These are phyloP conservation scores for Anolis sagrei DNA, from an alignment of 2,113 vertebrate species.

Conservation along the genomic window DNA sequence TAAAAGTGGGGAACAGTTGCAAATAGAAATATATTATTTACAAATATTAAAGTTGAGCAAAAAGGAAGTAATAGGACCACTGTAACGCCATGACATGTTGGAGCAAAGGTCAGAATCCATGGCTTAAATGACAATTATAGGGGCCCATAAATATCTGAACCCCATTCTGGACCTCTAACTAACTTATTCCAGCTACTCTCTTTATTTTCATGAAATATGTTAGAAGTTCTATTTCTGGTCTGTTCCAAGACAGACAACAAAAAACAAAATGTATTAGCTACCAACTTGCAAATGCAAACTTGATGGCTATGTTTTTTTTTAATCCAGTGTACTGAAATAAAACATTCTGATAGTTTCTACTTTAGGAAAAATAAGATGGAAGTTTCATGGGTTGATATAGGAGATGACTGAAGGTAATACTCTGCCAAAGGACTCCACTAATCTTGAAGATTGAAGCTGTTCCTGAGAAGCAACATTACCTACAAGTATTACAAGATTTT, in stretches of 20 bases:
- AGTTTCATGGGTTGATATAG: not conserved
- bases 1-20: too few species aligned
- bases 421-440: not conserved
- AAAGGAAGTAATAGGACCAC: not conserved
- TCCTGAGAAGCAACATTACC: not conserved
- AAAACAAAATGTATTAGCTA: too few species aligned
- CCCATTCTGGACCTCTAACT: too few species aligned
- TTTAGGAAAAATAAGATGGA: conserved; percentile 7
- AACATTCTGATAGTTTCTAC: not conserved
- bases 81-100: not conserved
- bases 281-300: too few species aligned
- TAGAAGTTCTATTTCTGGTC: too few species aligned
- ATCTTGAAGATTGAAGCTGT: not conserved
- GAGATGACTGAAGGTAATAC: not conserved
- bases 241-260: too few species aligned
- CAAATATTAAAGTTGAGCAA: not conserved
- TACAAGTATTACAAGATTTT: not conserved
- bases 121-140: too few species aligned
- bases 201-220: not conserved
- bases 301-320: not conserved
- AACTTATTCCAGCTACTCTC: too few species aligned
- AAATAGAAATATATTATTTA: not conserved
- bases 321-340: not conserved
- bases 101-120: not conserved
- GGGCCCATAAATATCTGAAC: too few species aligned